Evolutionary conservation across 2,797 vertebrate genomes (phyloP).

Genomic region (Chromobotia macracanthus): DNA sequence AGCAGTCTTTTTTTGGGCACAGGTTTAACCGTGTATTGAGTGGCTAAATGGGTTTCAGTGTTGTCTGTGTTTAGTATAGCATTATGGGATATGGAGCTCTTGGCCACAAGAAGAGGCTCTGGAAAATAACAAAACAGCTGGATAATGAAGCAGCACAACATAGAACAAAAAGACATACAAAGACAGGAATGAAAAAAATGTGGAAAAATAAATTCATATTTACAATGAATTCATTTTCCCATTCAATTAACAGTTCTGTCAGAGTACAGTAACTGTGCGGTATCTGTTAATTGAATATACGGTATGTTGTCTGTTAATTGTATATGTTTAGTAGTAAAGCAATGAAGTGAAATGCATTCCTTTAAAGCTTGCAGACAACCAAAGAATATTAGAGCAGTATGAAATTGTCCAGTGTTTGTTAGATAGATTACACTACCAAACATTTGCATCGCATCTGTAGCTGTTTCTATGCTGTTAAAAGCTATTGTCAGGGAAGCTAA

Average conservation of each 20-base stretch:
- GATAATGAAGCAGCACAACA: conserved; percentile 60
- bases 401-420: neutral
- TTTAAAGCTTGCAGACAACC: conserved; percentile 6
- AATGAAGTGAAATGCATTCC: neutral
- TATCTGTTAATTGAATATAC: conserved; percentile 8
- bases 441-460: neutral
- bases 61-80: conserved; percentile 63
- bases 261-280: neutral
- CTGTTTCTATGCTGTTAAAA: neutral
- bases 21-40: conserved; percentile 57
- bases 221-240: conserved; percentile 5
- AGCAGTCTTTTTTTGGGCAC: conserved; percentile 74
- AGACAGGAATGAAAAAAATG: neutral
- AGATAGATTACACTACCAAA: neutral
- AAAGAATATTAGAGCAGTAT: neutral
- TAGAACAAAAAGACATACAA: neutral
- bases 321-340: neutral
- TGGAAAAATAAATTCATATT: conserved; percentile 26
- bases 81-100: conserved; percentile 64
- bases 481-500: neutral
- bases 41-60: conserved; percentile 44
- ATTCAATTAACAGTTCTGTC: conserved; percentile 3
- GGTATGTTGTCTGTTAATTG: conserved; percentile 32
- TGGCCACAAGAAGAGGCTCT: conserved; percentile 72
- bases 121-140: conserved; percentile 67